Percentiles rank a stretch among this genome's conserved stretches.
These are phyloP conservation scores for Atrichornis clamosus DNA, from an alignment of 2,113 vertebrate species.

Conservation along the genomic window DNA sequence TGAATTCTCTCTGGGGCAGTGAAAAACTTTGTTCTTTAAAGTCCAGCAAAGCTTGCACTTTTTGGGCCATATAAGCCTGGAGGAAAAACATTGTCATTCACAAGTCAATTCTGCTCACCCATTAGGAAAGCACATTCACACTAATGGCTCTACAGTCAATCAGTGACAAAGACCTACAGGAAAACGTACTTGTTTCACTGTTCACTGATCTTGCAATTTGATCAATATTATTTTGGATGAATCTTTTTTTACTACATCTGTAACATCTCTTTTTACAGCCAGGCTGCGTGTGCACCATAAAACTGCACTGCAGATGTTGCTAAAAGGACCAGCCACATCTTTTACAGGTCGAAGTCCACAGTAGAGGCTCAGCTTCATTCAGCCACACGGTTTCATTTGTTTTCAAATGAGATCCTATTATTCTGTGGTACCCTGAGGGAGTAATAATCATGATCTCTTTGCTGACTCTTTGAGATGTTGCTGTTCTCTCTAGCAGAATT, in stretches of 20 bases:
- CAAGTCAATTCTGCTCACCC: constrained; percentile 59
- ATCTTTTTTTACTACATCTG: constrained; percentile 36
- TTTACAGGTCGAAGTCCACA: not conserved
- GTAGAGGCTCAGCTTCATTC: constrained; percentile 10
- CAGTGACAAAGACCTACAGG: constrained; percentile 46
- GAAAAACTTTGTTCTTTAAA: constrained; percentile 21
- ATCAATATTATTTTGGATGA: constrained; percentile 71
- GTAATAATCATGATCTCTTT: not conserved
- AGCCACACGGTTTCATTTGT: not conserved
- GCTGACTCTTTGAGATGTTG: not conserved
- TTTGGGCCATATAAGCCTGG: not conserved
- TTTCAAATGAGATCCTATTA: not conserved
- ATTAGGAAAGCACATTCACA: constrained; percentile 55
- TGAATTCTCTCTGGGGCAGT: not conserved
- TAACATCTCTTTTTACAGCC: constrained; percentile 35
- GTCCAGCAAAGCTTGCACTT: constrained; percentile 51
- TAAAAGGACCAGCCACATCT: not conserved
- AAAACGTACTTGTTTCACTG: constrained; percentile 59
- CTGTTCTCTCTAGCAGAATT: not conserved
- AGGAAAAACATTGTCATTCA: constrained; percentile 57
- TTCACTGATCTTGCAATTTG: constrained; percentile 63
- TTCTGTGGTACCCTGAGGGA: not conserved
- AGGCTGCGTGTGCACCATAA: not conserved
- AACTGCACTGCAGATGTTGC: not conserved
- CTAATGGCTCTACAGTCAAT: constrained; percentile 46